Conservation (phyloP, 2,113 vertebrate species). For the Ardeotis arabs region DNA sequence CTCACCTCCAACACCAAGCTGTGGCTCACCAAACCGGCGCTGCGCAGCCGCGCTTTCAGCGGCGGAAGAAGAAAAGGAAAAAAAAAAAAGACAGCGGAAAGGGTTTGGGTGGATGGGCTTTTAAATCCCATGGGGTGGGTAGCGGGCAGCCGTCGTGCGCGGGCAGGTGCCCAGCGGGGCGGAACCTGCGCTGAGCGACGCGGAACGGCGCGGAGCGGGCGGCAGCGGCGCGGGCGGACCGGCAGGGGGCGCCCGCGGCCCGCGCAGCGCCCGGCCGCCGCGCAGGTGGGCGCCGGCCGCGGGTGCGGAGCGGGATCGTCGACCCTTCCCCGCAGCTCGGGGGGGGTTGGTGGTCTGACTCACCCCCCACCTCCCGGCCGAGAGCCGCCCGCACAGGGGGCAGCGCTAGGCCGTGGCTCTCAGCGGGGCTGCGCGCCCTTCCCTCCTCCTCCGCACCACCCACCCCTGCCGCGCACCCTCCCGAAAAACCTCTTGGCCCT, state of each 20-base stretch:
- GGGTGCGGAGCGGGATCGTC: background rate
- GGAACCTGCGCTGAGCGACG: too few species aligned
- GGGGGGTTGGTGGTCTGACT: background rate
- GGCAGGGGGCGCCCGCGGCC: slow-evolving; percentile 62
- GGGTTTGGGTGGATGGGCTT: background rate
- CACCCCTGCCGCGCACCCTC: background rate
- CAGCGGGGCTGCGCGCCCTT: background rate
- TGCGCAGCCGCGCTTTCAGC: background rate
- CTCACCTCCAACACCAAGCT: background rate
- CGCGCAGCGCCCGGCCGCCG: background rate
- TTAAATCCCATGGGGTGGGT: too few species aligned
- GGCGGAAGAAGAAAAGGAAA: too few species aligned
- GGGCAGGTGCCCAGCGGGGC: too few species aligned
- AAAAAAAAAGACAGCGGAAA: background rate
- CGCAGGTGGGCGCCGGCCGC: background rate
- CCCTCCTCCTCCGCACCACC: background rate
- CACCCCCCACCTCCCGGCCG: background rate
- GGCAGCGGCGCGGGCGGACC: background rate
- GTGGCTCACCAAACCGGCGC: background rate
- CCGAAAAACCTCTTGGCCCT: background rate
- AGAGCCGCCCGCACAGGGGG: background rate
- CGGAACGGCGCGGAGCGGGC: background rate
- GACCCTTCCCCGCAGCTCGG: background rate
- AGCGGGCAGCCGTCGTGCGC: too few species aligned
- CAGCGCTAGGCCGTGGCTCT: background rate